These are phyloP conservation scores for Gobiocypris rarus DNA, from an alignment of 2,113 vertebrate genomes.

Conservation along the genomic window DNA sequence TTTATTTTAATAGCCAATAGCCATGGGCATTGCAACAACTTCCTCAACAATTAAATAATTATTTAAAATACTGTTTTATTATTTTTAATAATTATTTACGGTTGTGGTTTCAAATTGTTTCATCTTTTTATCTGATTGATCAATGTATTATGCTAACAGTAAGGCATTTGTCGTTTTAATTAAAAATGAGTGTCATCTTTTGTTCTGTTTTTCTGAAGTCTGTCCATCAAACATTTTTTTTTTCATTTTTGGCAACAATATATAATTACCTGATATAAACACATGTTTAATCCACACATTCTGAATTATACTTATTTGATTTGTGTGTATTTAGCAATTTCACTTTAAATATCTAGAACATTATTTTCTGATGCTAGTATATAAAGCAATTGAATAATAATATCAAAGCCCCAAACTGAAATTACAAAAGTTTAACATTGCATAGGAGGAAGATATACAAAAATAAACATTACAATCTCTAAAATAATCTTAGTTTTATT, in stretches of 20 bases:
- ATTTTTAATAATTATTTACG: no score
- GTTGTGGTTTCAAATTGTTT: no score
- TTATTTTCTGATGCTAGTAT: neutral
- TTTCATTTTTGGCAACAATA: neutral
- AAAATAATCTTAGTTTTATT: constrained; percentile 7
- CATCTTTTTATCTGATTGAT: no score
- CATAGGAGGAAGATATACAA: neutral
- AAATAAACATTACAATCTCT: neutral
- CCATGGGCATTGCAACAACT: no score
- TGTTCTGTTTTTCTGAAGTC: neutral
- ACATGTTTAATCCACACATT: neutral
- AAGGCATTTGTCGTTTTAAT: neutral
- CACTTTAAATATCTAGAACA: neutral
- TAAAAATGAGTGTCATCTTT: neutral
- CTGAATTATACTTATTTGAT: no score
- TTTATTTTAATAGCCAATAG: no score
- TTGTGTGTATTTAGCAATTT: no score
- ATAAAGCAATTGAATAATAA: neutral
- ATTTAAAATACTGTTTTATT: no score
- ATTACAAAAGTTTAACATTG: neutral
- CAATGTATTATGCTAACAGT: no score
- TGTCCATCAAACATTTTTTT: no score
- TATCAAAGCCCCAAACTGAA: neutral
- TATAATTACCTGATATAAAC: neutral
- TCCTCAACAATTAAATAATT: no score